phyloP scores from a whole-genome alignment of 2,113 vertebrate genomes.

The Toxotes jaculatrix region DNA sequence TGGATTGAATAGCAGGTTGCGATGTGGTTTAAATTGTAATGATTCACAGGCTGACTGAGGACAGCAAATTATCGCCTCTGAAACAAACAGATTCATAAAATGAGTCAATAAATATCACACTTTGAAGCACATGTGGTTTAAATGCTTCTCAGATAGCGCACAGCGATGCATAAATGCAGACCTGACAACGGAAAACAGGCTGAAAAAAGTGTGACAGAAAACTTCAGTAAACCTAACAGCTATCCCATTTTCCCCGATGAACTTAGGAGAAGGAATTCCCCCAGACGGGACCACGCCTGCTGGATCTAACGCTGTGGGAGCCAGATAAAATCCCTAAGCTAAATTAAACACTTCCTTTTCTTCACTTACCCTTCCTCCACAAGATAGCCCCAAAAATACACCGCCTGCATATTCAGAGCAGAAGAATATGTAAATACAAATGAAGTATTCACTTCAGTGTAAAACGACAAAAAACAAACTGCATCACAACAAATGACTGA shows the following conservation, averaged over 20 bases:
- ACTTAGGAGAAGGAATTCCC: slow-evolving; percentile 76
- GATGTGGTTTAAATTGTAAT: slow-evolving; percentile 24
- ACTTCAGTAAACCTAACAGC: slow-evolving; percentile 31
- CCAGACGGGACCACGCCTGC: slow-evolving; percentile 74
- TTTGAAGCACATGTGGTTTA: slow-evolving; percentile 12
- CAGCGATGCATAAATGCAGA: neutral
- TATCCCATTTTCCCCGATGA: slow-evolving; percentile 54
- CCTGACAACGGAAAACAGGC: neutral
- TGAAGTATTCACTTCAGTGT: too few relatives aligned
- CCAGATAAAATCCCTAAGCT: slow-evolving; percentile 72
- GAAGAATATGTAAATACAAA: slow-evolving; percentile 45
- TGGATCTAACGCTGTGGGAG: slow-evolving; percentile 57
- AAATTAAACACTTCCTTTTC: slow-evolving; percentile 78
- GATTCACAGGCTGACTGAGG: slow-evolving; percentile 48
- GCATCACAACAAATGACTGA: neutral
- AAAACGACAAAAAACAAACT: slow-evolving; percentile 38
- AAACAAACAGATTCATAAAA: slow-evolving; percentile 28
- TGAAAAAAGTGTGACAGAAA: slow-evolving; percentile 13
- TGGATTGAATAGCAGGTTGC: slow-evolving; percentile 24
- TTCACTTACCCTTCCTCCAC: slow-evolving; percentile 66
- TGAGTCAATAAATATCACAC: neutral
- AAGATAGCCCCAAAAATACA: slow-evolving; percentile 66
- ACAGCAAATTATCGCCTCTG: slow-evolving; percentile 2
- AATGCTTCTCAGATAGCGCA: neutral
- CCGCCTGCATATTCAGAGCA: slow-evolving; percentile 28